These are phyloP conservation scores for Phodopus roborovskii DNA, from an alignment of 2,113 vertebrate species.

Conservation along the genomic window DNA sequence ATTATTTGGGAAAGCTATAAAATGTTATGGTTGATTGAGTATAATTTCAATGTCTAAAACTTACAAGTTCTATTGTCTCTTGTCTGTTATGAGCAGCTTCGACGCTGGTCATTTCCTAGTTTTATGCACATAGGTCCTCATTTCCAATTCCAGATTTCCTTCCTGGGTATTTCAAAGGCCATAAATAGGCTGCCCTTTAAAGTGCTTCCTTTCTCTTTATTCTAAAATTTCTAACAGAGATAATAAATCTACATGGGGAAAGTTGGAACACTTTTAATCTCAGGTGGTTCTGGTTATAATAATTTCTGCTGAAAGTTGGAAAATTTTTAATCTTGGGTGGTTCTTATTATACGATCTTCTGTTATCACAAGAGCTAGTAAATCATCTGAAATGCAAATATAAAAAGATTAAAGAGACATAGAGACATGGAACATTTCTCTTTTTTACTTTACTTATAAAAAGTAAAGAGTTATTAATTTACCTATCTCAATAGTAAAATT, in stretches of 20 bases:
- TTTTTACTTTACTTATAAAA: constrained; percentile 36
- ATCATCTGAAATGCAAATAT: constrained; percentile 21
- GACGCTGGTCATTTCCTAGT: background rate
- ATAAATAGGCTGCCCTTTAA: background rate
- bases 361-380: background rate
- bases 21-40: background rate
- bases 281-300: background rate
- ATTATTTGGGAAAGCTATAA: background rate
- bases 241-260: background rate
- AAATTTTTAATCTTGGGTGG: constrained; percentile 22
- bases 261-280: constrained; percentile 9
- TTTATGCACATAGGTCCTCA: background rate
- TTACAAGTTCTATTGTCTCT: background rate
- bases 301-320: background rate
- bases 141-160: background rate
- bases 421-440: background rate
- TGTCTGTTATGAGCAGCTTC: background rate
- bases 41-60: background rate
- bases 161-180: background rate
- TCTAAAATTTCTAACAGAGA: background rate
- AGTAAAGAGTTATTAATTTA: constrained; percentile 6
- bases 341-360: background rate
- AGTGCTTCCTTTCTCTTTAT: background rate
- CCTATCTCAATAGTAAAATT: background rate
- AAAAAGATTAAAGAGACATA: background rate